Percentiles rank a stretch among this genome's conserved stretches.
Conservation (phyloP, 2,888 invertebrate species). For the Pachydiplax longipennis region DNA sequence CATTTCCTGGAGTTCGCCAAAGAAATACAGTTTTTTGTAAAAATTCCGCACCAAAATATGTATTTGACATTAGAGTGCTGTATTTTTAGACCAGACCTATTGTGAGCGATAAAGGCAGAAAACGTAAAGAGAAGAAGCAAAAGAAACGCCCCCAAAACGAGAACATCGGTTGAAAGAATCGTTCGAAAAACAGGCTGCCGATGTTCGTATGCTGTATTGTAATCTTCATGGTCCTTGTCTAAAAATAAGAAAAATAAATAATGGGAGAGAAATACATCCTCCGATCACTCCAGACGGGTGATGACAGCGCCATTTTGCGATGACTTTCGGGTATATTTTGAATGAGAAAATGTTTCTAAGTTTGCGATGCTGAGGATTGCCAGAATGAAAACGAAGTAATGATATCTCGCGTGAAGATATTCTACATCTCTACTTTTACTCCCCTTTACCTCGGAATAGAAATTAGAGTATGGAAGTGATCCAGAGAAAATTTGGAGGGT, state of each 20-base stretch:
- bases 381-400: neutral
- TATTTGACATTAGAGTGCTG: too few relatives aligned
- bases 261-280: neutral
- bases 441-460: too few relatives aligned
- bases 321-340: neutral
- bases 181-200: neutral
- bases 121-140: neutral
- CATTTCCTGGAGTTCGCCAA: too few relatives aligned
- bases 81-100: too few relatives aligned
- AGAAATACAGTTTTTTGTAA: too few relatives aligned
- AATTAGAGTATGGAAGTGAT: too few relatives aligned
- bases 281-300: neutral
- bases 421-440: too few relatives aligned
- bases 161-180: neutral
- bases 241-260: neutral
- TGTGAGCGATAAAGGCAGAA: too few relatives aligned
- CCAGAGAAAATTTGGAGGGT: too few relatives aligned
- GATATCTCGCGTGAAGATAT: neutral
- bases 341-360: neutral
- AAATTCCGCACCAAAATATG: too few relatives aligned
- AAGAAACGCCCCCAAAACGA: neutral
- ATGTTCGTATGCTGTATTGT: neutral
- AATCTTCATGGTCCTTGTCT: neutral
- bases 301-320: neutral
- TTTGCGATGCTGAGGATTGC: neutral